Evolutionary conservation across 2,888 invertebrate species (phyloP), one percentile per base, ranked within the genome.

Genomic region (Mythimna impura): DNA sequence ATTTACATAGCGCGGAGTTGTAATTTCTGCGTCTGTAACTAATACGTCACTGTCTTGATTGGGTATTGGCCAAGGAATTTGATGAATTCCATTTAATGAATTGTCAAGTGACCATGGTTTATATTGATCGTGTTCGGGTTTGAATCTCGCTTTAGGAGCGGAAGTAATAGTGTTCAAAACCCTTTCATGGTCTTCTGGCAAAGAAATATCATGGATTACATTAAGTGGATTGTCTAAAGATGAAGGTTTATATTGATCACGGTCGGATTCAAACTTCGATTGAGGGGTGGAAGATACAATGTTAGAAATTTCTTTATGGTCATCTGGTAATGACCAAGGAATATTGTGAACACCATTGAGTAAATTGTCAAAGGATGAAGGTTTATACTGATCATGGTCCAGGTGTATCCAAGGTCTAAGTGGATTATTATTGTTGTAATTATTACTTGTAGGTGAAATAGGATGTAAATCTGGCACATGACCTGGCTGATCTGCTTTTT

Each of bases 311-410:
- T 36, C 20, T n/a, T 36, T 25, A 20, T 36, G 7, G 0, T 47
- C 25, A 4, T 47, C 25, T n/a, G 62, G 14, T n/a, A 30, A n/a
- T 40, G n/a, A 52, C 58, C 62, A 73, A n/a, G 36, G n/a, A 74
- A 62, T 57, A 73, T 73, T 62, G 20, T 58, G 58, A 40, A 73
- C 34, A 47, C 25, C 54, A 14, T 77, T 61, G 9, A 64, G 34
- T 20, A 63, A n/a, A 72, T 54, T 58, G 10, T 67, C 70, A 60
- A 63, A 47, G 3, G 43, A 64, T 67, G 34, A 55, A 10, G 72
- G 64, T 67, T 55, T 67, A 52, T 70, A 47, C 12, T 54, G 78
- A 50, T 70, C 34, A 50, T 65, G 50, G 17, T 65, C 54, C 30
- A 61, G 55, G 8, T 52, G 12, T 9, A 60, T 36, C 76, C 20